Conservation (phyloP, 2,797 vertebrate species). For the Poliocrania exsul region DNA sequence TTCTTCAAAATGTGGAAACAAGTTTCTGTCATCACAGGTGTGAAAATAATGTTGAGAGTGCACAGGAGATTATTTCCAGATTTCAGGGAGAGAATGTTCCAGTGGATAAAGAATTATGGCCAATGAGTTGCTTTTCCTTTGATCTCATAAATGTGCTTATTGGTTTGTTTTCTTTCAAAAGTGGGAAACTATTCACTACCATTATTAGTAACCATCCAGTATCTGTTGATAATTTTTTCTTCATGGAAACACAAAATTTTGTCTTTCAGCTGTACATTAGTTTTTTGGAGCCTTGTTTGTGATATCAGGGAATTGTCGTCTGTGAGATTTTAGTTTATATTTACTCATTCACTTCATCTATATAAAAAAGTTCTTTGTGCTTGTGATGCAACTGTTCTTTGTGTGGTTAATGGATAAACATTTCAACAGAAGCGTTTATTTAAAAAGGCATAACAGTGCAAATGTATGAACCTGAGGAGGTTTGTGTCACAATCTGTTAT, state of each 20-base stretch:
- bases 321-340: not conserved
- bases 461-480: constrained; percentile 36
- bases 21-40: not conserved
- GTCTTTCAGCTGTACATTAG: not conserved
- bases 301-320: not conserved
- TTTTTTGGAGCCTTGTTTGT: not conserved
- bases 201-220: not conserved
- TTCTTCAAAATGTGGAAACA: not conserved
- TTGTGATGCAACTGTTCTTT: not conserved
- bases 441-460: constrained; percentile 1
- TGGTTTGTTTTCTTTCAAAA: not conserved
- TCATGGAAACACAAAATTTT: not conserved
- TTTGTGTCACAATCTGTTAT: constrained; percentile 54
- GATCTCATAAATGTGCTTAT: not conserved
- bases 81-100: not conserved
- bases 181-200: not conserved
- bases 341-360: not conserved
- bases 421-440: constrained; percentile 40
- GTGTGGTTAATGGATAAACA: not conserved
- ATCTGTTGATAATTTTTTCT: not conserved
- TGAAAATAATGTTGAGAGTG: not conserved
- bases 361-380: not conserved
- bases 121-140: not conserved
- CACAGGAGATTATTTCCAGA: not conserved
- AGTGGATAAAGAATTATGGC: not conserved